These are phyloP conservation scores for Oreohelix idahoensis DNA, from an alignment of 1,140 invertebrate species.

Conservation along the genomic window DNA sequence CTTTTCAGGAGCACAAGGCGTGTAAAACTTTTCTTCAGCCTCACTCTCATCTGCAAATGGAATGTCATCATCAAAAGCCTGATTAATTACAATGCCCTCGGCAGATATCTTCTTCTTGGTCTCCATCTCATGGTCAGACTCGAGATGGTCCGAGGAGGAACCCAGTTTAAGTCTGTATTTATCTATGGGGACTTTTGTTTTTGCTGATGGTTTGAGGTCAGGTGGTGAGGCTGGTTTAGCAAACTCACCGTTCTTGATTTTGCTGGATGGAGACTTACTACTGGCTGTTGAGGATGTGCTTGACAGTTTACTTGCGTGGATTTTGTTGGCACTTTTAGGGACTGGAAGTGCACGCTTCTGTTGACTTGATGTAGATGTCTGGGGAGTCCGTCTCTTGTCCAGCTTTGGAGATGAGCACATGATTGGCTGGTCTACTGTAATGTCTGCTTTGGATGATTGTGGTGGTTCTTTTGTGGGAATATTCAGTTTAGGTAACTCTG, in stretches of 20 bases:
- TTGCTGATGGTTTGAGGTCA: constrained; percentile 18
- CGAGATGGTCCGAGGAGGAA: constrained; percentile 42
- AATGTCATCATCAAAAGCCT: constrained; percentile 56
- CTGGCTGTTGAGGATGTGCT: constrained; percentile 1
- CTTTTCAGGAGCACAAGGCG: constrained; percentile 60
- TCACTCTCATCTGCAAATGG: constrained; percentile 70
- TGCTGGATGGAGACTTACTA: not conserved
- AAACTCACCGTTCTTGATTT: not conserved
- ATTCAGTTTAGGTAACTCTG: constrained; percentile 43
- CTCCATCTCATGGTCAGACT: constrained; percentile 36
- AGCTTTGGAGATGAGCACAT: constrained; percentile 34
- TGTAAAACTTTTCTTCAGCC: constrained; percentile 63
- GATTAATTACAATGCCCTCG: constrained; percentile 45
- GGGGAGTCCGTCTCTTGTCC: not conserved
- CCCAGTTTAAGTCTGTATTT: constrained; percentile 40
- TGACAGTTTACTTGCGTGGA: not conserved
- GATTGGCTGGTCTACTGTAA: constrained; percentile 10
- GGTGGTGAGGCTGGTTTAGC: not conserved
- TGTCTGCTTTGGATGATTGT: not conserved
- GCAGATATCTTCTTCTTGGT: constrained; percentile 56
- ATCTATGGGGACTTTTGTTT: constrained; percentile 42
- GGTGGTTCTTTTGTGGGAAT: not conserved
- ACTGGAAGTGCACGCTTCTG: not conserved
- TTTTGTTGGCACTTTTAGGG: not conserved
- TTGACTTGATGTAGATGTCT: not conserved